Conservation (phyloP, 1,140 invertebrate genomes). For the Diabrotica undecimpunctata region DNA sequence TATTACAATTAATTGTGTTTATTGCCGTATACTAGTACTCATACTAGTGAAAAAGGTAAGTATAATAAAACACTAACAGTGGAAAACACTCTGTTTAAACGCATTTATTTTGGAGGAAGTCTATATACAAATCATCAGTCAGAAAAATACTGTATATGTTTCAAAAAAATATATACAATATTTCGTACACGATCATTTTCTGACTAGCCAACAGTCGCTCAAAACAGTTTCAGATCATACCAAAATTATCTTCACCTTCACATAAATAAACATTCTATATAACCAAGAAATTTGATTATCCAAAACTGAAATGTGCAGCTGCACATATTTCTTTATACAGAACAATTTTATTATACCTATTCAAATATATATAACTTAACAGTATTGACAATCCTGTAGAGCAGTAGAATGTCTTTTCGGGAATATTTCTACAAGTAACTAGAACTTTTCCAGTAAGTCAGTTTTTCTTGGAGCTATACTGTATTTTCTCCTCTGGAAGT, state of each 20-base stretch:
- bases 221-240: slow-evolving; percentile 35
- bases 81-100: slow-evolving; percentile 9
- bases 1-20: too few species aligned
- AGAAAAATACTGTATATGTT: slow-evolving; percentile 41
- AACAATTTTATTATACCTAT: slow-evolving; percentile 33
- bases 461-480: too few species aligned
- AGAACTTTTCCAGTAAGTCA: too few species aligned
- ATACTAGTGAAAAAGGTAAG: too few species aligned
- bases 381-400: slow-evolving; percentile 18
- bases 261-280: slow-evolving; percentile 18
- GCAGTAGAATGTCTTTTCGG: too few species aligned
- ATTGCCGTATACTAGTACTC: too few species aligned
- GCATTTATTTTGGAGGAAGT: slow-evolving; percentile 13
- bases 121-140: slow-evolving; percentile 34
- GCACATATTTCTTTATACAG: slow-evolving; percentile 40
- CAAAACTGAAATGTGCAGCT: slow-evolving; percentile 37
- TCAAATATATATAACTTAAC: slow-evolving; percentile 34
- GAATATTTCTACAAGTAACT: too few species aligned
- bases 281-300: slow-evolving; percentile 23
- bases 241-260: slow-evolving; percentile 8
- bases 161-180: slow-evolving; percentile 38
- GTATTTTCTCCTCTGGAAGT: too few species aligned
- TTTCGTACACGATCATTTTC: slow-evolving; percentile 30
- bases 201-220: slow-evolving; percentile 37
- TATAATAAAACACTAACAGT: not conserved